Evolutionary conservation across 2,888 invertebrate genomes (phyloP).

Genomic region (Drosophila limbata): DNA sequence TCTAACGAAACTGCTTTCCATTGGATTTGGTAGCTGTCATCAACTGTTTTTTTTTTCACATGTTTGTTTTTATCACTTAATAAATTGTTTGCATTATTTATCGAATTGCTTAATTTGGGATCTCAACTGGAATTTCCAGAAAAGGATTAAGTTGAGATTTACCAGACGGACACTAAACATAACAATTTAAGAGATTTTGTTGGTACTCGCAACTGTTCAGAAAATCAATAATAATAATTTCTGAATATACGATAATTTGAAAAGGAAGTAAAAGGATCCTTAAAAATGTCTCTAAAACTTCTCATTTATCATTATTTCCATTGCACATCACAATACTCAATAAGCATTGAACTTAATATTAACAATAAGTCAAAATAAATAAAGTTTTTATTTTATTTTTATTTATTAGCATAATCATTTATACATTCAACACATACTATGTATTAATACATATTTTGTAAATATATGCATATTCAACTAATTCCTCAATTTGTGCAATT

Average conservation of each 20-base stretch:
- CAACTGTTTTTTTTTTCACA: not conserved
- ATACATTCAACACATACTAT: too few relatives aligned
- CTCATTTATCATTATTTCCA: not conserved
- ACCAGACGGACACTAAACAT: not conserved
- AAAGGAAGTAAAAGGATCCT: too few relatives aligned
- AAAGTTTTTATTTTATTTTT: too few relatives aligned
- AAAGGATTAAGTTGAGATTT: not conserved
- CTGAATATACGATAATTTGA: not conserved
- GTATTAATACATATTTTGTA: too few relatives aligned
- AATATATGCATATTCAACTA: too few relatives aligned
- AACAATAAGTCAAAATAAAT: too few relatives aligned
- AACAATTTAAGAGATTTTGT: not conserved
- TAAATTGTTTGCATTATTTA: not conserved
- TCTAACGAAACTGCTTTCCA: conserved; percentile 11
- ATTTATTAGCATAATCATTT: too few relatives aligned
- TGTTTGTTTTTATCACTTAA: not conserved
- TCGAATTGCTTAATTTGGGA: not conserved
- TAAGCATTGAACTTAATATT: too few relatives aligned
- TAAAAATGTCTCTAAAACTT: not conserved
- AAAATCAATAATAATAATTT: not conserved
- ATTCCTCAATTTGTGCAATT: too few relatives aligned
- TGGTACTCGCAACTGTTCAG: not conserved
- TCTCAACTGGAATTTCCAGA: not conserved
- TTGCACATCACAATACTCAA: too few relatives aligned
- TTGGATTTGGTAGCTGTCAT: conserved; percentile 13